Percentiles rank a stretch among this genome's conserved stretches.
phyloP scores from a whole-genome alignment of 2,113 vertebrate species.

The Myrmophylax atrothorax region DNA sequence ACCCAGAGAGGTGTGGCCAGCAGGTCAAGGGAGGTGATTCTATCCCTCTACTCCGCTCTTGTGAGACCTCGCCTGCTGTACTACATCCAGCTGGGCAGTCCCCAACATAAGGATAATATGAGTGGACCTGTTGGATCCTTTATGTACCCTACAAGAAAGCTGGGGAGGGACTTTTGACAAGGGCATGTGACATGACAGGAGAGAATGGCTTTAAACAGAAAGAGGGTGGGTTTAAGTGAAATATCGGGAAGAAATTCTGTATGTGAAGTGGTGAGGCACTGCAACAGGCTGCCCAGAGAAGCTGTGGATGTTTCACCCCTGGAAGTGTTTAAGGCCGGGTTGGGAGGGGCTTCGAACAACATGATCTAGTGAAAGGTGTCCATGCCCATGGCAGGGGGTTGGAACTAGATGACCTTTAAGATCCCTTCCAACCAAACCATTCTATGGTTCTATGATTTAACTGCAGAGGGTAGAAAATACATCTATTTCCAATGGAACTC shows the following conservation, averaged over 20 bases:
- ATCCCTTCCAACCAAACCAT: background rate
- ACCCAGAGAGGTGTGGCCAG: background rate
- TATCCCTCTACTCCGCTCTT: no score
- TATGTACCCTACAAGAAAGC: background rate
- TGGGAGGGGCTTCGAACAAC: background rate
- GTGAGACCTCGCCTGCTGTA: background rate
- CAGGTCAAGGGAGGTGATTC: background rate
- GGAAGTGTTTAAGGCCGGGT: background rate
- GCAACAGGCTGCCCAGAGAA: background rate
- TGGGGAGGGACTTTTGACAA: background rate
- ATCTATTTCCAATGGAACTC: background rate
- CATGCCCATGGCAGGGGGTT: background rate
- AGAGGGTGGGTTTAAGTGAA: background rate
- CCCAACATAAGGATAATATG: background rate
- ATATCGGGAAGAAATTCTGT: background rate
- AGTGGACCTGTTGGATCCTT: background rate
- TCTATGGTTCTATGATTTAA: background rate
- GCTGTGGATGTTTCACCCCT: background rate
- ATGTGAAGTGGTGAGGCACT: background rate
- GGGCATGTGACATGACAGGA: background rate
- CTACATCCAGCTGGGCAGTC: rapidly evolving
- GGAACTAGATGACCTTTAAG: background rate
- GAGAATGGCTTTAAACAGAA: background rate
- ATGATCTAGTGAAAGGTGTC: background rate
- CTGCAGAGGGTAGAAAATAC: background rate